Evolutionary conservation across 2,113 vertebrate species (phyloP), one percentile per base, ranked within the genome.

Genomic region (Donacobius atricapilla): DNA sequence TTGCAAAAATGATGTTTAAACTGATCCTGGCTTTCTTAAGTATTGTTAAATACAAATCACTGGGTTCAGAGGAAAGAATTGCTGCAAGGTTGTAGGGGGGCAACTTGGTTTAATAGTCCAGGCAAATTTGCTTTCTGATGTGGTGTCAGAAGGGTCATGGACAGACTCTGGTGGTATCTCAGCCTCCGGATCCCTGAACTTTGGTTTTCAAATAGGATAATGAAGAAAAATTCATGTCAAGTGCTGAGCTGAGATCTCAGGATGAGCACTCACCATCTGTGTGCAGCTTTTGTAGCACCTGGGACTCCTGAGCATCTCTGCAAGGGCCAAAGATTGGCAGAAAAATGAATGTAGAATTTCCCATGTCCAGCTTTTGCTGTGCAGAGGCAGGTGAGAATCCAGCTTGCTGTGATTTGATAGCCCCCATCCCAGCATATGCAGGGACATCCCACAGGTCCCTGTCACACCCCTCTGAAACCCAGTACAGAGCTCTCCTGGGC

Each of bases 341-440:
- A 30, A 72, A 95, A 78, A 53, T 6, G 8, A 21, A 22, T 9
- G 2, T 1, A 23, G 25, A 64, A 10, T 17, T 63, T 80, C 30
- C 24, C 18, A 54, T 14, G 40, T 50, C 9, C 77, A 73, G 6
- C 2, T 6, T 13, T 40, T 27, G 72, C 33, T 45, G 63, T 28
- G 58, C 68, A 81, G 61, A 57, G 31, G 21, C 54, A 73, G 64
- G 1, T 28, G 35, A 31, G 73, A 40, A 14, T 6, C 19, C 18
- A n/a, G 21, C 24, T 56, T 22, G 57, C 45, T 56, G 76, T 10
- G 31, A 23, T 75, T 27, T 70, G 48, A 9, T 35, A 19, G 8
- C 15, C 14, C 23, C 15, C 15, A 4, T 35, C 20, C 15, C 73
- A 57, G 39, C 40, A n/a, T 1, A 47, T 0, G 0, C 73, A 20